Conservation (phyloP, 1,140 invertebrate species). For the Meteorus sp. region DNA sequence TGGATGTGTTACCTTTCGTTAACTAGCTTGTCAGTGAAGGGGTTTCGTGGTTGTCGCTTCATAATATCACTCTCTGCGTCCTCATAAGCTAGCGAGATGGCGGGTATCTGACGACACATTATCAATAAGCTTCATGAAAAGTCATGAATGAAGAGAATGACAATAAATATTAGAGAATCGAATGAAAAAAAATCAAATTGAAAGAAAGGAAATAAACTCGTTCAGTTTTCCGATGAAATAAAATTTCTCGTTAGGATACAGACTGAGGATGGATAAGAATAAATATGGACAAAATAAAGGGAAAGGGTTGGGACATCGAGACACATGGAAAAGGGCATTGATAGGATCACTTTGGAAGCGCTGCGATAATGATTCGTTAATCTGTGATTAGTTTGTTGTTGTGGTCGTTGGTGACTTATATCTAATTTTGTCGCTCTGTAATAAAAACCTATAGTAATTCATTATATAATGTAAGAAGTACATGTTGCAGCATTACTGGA, state of each 20-base stretch:
- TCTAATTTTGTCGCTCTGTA: too few species aligned
- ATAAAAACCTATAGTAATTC: too few species aligned
- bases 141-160: conserved; percentile 20
- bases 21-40: conserved; percentile 80
- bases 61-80: conserved; percentile 99
- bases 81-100: conserved; percentile 99
- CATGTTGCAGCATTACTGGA: too few species aligned
- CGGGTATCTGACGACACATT: conserved; percentile 82
- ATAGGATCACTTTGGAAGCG: not conserved
- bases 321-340: not conserved
- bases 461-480: too few species aligned
- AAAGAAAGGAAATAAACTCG: too few species aligned
- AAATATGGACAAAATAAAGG: too few species aligned
- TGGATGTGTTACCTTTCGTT: conserved; percentile 73
- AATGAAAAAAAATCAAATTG: conserved; percentile 9
- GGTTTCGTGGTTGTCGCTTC: conserved; percentile 98
- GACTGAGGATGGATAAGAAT: too few species aligned
- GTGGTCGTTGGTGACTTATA: too few species aligned
- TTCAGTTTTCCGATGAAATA: too few species aligned
- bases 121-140: conserved; percentile 56
- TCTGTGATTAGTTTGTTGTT: too few species aligned
- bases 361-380: not conserved
- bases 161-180: conserved; percentile 13
- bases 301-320: not conserved
- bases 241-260: too few species aligned